Conservation (phyloP, 2,888 invertebrate genomes). For the Pyrgus malvae region DNA sequence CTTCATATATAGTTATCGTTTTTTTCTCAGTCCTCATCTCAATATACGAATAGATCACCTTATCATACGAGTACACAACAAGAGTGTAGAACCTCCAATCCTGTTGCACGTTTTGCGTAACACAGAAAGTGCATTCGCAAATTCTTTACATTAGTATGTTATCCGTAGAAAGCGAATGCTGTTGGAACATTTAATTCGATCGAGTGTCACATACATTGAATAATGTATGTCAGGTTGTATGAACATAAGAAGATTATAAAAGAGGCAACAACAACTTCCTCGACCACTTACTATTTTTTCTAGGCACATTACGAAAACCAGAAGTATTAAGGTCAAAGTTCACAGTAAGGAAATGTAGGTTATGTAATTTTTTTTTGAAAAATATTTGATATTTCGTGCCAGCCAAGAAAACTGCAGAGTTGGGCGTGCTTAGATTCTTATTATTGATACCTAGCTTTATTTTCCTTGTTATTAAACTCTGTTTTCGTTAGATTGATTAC, state of each 20-base stretch:
- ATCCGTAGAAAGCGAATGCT: conserved; percentile 39
- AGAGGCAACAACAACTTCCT: background rate
- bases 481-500: too few species aligned
- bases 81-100: conserved; percentile 2
- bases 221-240: background rate
- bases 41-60: conserved; percentile 25
- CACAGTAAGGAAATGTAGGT: too few species aligned
- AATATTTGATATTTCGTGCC: too few species aligned
- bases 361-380: too few species aligned
- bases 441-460: too few species aligned
- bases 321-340: too few species aligned
- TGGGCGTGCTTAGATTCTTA: too few species aligned
- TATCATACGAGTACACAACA: conserved; percentile 31
- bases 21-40: background rate
- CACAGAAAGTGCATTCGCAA: conserved; percentile 51
- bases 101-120: conserved; percentile 41
- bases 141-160: conserved; percentile 41
- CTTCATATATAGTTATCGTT: too few species aligned
- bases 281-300: background rate
- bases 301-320: background rate
- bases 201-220: background rate
- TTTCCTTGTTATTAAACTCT: too few species aligned
- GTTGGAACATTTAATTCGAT: conserved; percentile 22
- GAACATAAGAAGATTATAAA: conserved; percentile 4
- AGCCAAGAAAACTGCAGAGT: too few species aligned